Conservation (phyloP, 2,113 vertebrate genomes). For the Pomatostomus ruficeps region DNA sequence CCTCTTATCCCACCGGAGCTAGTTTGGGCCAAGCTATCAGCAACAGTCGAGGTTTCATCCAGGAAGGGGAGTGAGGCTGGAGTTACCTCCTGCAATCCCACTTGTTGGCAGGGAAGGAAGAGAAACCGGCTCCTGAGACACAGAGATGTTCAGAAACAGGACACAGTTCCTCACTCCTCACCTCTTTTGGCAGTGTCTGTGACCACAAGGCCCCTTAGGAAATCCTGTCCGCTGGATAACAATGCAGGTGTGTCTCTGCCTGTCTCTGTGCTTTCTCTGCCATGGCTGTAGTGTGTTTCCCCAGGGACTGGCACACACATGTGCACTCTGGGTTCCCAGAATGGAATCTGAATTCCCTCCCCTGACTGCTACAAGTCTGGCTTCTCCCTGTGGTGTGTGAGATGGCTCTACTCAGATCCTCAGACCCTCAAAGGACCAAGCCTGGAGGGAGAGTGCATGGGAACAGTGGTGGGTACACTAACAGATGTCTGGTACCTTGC, state of each 20-base stretch:
- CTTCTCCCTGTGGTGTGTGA: background rate
- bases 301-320: background rate
- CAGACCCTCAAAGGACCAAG: background rate
- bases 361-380: background rate
- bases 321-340: background rate
- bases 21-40: background rate
- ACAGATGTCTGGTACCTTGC: background rate
- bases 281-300: rapidly evolving
- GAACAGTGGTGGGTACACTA: background rate
- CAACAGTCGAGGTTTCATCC: rapidly evolving
- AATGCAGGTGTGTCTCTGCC: background rate
- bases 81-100: background rate
- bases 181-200: background rate
- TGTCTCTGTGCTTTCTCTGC: background rate
- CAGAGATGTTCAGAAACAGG: background rate
- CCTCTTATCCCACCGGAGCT: no score
- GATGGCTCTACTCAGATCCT: background rate
- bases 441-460: background rate
- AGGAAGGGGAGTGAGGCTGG: background rate
- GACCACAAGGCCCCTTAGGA: background rate
- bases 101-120: background rate
- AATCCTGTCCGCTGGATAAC: rapidly evolving
- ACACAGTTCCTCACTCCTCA: background rate
- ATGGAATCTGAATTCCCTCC: rapidly evolving
- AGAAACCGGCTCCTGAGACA: rapidly evolving